Conservation (phyloP, 2,888 invertebrate genomes). For the Blomia tropicalis region DNA sequence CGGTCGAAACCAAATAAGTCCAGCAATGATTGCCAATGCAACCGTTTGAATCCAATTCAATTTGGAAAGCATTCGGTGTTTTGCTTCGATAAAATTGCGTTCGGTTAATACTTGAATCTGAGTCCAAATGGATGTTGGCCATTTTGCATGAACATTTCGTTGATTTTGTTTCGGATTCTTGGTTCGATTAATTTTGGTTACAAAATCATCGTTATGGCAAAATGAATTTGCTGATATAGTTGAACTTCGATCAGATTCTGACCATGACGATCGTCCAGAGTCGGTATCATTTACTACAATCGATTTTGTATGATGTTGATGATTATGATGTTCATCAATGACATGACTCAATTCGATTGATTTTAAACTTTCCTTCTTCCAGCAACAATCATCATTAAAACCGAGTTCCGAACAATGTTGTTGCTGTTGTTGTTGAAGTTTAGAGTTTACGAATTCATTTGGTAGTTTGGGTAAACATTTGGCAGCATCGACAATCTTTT, state of each 20-base stretch:
- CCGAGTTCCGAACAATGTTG: no score
- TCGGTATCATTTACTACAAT: not conserved
- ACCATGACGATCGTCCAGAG: conserved; percentile 46
- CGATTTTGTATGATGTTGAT: not conserved
- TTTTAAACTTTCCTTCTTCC: conserved; percentile 4
- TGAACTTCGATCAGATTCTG: conserved; percentile 47
- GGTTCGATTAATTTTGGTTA: not conserved
- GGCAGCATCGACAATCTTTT: conserved; percentile 51
- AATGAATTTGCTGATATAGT: conserved; percentile 24
- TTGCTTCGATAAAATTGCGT: conserved; percentile 57
- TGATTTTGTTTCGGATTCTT: conserved; percentile 12
- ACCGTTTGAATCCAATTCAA: conserved; percentile 60
- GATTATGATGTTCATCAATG: not conserved
- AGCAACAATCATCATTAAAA: no score
- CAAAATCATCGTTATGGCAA: conserved; percentile 10
- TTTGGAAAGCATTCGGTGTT: conserved; percentile 56
- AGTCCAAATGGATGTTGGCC: conserved; percentile 61
- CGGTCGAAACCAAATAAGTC: conserved; percentile 59
- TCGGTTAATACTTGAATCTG: conserved; percentile 58
- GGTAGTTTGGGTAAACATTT: conserved; percentile 43
- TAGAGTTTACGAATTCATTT: not conserved
- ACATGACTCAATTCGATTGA: not conserved
- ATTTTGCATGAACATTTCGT: conserved; percentile 34
- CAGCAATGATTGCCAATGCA: conserved; percentile 52
- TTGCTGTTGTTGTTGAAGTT: not conserved